Base-by-base conservation (phyloP, 2,113 vertebrate genomes). In the Macquaria australasica region DNA sequence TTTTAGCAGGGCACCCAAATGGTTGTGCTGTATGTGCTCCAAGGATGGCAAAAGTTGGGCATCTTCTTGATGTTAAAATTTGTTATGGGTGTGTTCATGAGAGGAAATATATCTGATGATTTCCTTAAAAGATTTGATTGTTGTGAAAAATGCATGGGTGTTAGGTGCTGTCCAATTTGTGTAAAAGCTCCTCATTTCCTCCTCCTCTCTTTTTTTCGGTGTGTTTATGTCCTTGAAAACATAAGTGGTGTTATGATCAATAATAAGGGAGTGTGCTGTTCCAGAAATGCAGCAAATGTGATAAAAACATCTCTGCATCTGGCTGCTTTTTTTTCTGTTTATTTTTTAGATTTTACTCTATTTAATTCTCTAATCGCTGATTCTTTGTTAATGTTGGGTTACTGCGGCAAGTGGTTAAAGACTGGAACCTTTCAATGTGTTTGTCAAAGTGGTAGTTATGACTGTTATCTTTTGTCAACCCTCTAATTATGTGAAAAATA, bases 171-270 rank as follows among this genome's bases (percentile, higher is more conserved):
- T 25, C 8, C 48, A 56, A 14, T 55, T 55, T n/a, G 56, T n/a
- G 16, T 58, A 8, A 15, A 39, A 67, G 55, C 55, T 53, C 15
- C 60, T 45, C 4, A 64, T 55, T 63, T 31, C n/a, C 53, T 28
- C 23, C 25, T 28, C 39, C 48, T 78, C 20, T 67, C 48, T 73
- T 28, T 28, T 34, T 39, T 51, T 21, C 18, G 48, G 37, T 72
- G 56, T 70, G 56, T 85, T 39, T 37, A 23, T 60, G 37, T 37
- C 69, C 39, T 66, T 63, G 51, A 56, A 80, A 43, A 20, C 60
- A 12, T 43, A 84, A 87, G 64, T 81, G 69, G 18, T 66, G 73
- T 81, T 79, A 39, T 50, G 66, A 23, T 76, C 83, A 66, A 20
- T 70, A 56, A 31, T 73, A 55, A 79, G 43, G 16, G 25, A 73